Evolutionary conservation across 2,113 vertebrate genomes (phyloP), one percentile per base, ranked within the genome.

Genomic region (Sialia sialis): DNA sequence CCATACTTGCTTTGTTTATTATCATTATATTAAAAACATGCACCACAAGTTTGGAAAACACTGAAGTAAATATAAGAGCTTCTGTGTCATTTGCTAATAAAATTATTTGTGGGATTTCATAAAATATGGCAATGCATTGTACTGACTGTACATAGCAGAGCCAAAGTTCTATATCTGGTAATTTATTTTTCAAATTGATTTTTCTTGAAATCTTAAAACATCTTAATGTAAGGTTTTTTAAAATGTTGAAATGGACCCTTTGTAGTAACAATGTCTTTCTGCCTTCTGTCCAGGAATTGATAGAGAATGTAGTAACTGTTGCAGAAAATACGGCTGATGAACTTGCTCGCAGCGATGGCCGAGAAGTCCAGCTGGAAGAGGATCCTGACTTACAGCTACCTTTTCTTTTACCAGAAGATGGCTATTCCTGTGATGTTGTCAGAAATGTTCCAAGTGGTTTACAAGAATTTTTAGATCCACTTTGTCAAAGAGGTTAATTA

Each of bases 361-460:
- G 99, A 46, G 99, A 99, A 85, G 99, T 99, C 20, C 99, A 98
- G 75, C 97, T 99, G 88, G 98, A 99, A 95, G 99, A 99, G 96
- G 99, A 99, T 85, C 99, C 99, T 7, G 99, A 99, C 95, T 98
- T 99, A 41, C 99, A 99, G 97, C 98, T 99, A n/a, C 99, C 99
- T 69, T 99, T 99, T 96, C 98, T 99, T 41, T 95, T 99, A 73
- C 99, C 99, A 1, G 99, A 99, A 97, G 99, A 99, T 44, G 99
- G 99, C 56, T 99, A 99, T 97, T 99, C 99, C 36, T 99, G 99
- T 5, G 99, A 99, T 32, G 99, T 99, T 39, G 99, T 99, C 96
- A 98, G 99, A 89, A 99, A 99, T 95, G 97, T 99, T 68, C 99
- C 99, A 69, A 99, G 98, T 48, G 99, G 99, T 62, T 98, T 99